Percentiles rank a stretch among this genome's conserved stretches.
phyloP scores from a whole-genome alignment of 2,888 invertebrate species.

The Drosophila histrio region DNA sequence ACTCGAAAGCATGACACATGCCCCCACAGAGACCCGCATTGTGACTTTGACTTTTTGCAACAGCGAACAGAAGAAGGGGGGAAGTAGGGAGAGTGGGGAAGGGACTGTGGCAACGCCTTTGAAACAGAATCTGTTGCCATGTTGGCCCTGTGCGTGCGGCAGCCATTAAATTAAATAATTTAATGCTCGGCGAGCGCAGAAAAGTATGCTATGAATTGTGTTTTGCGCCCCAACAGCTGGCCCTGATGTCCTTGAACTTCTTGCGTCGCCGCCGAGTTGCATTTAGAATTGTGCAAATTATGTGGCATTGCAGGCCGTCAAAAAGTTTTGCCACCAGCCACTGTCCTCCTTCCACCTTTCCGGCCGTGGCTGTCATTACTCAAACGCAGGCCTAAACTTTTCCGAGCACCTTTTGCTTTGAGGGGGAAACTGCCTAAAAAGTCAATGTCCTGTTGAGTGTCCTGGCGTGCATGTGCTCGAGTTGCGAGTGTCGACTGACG shows the following conservation, averaged over 20 bases:
- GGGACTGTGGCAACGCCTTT: constrained; percentile 12
- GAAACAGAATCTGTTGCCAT: constrained; percentile 29
- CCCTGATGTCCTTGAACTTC: constrained; percentile 64
- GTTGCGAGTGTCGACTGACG: constrained; percentile 29
- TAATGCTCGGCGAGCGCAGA: constrained; percentile 53
- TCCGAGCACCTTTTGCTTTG: constrained; percentile 38
- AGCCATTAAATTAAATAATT: constrained; percentile 67
- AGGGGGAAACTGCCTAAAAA: constrained; percentile 53
- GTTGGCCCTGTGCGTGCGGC: constrained; percentile 40
- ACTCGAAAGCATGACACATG: constrained; percentile 32
- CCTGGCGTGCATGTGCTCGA: constrained; percentile 63
- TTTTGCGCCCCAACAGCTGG: constrained; percentile 34
- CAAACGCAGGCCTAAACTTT: constrained; percentile 63
- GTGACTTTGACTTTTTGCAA: constrained; percentile 54
- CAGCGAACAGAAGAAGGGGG: neutral
- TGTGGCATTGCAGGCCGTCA: constrained; percentile 60
- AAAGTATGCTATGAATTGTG: constrained; percentile 34
- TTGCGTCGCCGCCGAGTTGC: constrained; percentile 33
- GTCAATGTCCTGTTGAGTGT: constrained; percentile 70
- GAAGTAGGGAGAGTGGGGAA: neutral
- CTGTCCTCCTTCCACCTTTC: neutral
- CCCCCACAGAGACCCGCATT: constrained; percentile 16
- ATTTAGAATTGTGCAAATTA: constrained; percentile 68
- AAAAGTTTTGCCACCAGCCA: constrained; percentile 48
- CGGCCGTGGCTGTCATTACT: constrained; percentile 48